Conservation (phyloP, 1,140 invertebrate species). For the Ips nitidus region DNA sequence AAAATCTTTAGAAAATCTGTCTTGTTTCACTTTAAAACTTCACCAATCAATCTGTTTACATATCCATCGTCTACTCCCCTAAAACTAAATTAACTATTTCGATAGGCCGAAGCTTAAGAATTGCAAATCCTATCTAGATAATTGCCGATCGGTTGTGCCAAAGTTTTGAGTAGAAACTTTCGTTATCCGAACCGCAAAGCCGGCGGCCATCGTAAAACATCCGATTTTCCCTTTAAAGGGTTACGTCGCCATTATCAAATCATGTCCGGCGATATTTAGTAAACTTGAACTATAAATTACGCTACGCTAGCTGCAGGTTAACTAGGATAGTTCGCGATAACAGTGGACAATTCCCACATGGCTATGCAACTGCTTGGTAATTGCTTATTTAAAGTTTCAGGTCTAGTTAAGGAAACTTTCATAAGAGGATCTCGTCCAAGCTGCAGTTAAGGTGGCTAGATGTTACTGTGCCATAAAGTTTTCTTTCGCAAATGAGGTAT, state of each 20-base stretch:
- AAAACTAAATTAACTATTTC: background rate
- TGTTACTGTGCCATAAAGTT: background rate
- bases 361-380: background rate
- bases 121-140: background rate
- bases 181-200: background rate
- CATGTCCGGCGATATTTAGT: slow-evolving; percentile 3
- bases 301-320: background rate
- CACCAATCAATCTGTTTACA: background rate
- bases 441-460: background rate
- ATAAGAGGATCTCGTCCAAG: background rate
- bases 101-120: background rate
- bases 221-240: background rate
- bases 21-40: background rate
- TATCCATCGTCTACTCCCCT: background rate
- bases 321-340: background rate
- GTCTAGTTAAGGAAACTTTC: slow-evolving; percentile 3
- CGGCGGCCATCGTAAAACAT: background rate
- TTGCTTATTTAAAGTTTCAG: background rate
- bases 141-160: background rate
- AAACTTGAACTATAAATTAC: slow-evolving; percentile 4
- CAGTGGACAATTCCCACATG: background rate
- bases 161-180: background rate
- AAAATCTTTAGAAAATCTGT: background rate
- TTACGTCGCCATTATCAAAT: slow-evolving; percentile 1
- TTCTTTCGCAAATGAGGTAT: background rate